These are phyloP conservation scores for Neuroterus valhalla DNA, from an alignment of 1,140 invertebrate genomes.

Conservation along the genomic window DNA sequence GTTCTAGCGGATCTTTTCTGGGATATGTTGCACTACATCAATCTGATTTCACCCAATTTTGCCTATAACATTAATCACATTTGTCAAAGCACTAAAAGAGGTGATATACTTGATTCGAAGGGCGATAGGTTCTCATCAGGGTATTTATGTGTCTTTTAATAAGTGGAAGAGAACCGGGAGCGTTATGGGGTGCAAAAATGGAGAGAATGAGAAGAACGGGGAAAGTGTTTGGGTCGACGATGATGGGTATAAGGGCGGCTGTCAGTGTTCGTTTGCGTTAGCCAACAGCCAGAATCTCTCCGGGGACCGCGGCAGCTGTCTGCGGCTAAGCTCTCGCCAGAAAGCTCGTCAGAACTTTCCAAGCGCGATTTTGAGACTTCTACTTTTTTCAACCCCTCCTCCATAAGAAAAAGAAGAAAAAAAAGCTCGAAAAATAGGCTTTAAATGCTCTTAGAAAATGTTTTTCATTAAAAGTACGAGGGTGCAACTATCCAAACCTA, in stretches of 20 bases:
- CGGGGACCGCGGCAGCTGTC: conserved; percentile 69
- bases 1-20: too few relatives aligned
- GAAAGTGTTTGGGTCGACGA: conserved; percentile 63
- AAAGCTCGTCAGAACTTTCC: conserved; percentile 67
- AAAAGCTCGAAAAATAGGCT: not conserved
- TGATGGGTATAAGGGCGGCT: conserved; percentile 72
- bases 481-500: too few relatives aligned
- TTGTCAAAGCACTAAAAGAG: conserved; percentile 22
- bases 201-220: conserved; percentile 41
- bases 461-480: too few relatives aligned
- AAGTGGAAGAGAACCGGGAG: conserved; percentile 32
- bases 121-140: not conserved
- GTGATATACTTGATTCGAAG: not conserved
- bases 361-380: conserved; percentile 56
- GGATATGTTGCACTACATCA: too few relatives aligned
- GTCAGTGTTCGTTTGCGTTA: conserved; percentile 72
- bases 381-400: conserved; percentile 3
- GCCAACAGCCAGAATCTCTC: conserved; percentile 62
- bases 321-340: conserved; percentile 66
- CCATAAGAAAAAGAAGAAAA: not conserved
- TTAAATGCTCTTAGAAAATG: not conserved
- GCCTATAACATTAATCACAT: not conserved
- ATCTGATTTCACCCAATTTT: too few relatives aligned
- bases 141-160: conserved; percentile 35
- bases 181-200: conserved; percentile 28